Evolutionary conservation across 2,797 vertebrate genomes (phyloP).

Genomic region (Pterois miles): DNA sequence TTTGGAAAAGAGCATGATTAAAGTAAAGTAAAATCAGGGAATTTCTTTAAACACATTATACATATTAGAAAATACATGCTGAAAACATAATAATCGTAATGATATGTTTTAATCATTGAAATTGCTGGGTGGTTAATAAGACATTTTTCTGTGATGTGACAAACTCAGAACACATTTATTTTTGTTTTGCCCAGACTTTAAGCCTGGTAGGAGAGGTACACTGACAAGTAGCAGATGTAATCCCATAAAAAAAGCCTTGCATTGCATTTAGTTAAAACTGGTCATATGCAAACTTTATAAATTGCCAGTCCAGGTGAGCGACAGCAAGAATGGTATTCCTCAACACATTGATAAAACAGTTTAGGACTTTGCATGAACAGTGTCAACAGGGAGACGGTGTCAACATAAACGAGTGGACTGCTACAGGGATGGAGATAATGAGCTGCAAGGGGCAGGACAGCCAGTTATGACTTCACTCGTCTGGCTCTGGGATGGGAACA

Average conservation of each 20-base stretch:
- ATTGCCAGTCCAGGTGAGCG: not conserved
- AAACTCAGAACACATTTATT: too few species aligned
- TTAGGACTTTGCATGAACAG: not conserved
- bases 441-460: conserved; percentile 68
- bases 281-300: not conserved
- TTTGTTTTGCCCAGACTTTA: not conserved
- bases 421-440: conserved; percentile 66
- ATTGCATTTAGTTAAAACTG: not conserved
- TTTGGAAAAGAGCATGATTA: not conserved
- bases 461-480: conserved; percentile 82
- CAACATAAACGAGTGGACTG: conserved; percentile 38
- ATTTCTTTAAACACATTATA: too few species aligned
- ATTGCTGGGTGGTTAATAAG: too few species aligned
- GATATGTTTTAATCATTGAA: too few species aligned
- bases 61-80: too few species aligned
- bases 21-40: not conserved
- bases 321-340: not conserved
- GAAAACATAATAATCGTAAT: too few species aligned
- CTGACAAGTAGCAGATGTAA: not conserved
- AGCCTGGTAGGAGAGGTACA: not conserved
- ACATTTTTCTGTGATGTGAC: too few species aligned
- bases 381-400: conserved; percentile 29
- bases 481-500: conserved; percentile 78
- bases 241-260: not conserved
- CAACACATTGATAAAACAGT: not conserved